Conservation (phyloP, 2,888 invertebrate species). For the Ormyrus rosae region DNA sequence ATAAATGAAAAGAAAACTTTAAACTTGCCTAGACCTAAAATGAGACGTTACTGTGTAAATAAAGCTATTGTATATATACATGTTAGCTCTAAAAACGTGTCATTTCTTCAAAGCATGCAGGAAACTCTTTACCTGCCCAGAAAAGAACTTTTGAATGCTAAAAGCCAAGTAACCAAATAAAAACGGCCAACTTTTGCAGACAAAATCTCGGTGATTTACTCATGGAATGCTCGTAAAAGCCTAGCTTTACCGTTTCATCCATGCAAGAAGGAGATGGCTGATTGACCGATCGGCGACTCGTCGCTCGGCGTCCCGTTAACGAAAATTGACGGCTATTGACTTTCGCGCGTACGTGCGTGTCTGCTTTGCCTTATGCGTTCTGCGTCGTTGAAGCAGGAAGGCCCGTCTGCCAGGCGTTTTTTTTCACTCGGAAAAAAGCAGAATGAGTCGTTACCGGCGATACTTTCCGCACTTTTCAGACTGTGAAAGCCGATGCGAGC, state of each 20-base stretch:
- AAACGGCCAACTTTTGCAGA: too few species aligned
- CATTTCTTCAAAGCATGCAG: not conserved
- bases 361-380: not conserved
- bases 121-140: not conserved
- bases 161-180: too few species aligned
- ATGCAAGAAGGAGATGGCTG: slow-evolving; percentile 27
- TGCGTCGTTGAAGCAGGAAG: slow-evolving; percentile 28
- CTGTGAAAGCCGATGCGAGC: slow-evolving; percentile 14
- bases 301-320: slow-evolving; percentile 63
- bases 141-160: not conserved
- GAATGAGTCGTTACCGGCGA: not conserved
- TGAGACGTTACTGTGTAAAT: too few species aligned
- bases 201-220: slow-evolving; percentile 11
- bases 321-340: slow-evolving; percentile 65
- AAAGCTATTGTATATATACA: too few species aligned
- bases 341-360: slow-evolving; percentile 11
- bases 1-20: too few species aligned
- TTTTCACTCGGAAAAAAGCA: too few species aligned
- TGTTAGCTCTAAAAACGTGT: too few species aligned
- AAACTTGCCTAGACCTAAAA: too few species aligned
- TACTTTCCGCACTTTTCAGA: slow-evolving; percentile 33
- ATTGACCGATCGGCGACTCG: slow-evolving; percentile 37
- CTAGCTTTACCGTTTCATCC: slow-evolving; percentile 36
- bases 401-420: not conserved
- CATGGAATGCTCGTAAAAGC: slow-evolving; percentile 35